These are phyloP conservation scores for Pammene aurita DNA, from an alignment of 2,888 invertebrate genomes.

Conservation along the genomic window DNA sequence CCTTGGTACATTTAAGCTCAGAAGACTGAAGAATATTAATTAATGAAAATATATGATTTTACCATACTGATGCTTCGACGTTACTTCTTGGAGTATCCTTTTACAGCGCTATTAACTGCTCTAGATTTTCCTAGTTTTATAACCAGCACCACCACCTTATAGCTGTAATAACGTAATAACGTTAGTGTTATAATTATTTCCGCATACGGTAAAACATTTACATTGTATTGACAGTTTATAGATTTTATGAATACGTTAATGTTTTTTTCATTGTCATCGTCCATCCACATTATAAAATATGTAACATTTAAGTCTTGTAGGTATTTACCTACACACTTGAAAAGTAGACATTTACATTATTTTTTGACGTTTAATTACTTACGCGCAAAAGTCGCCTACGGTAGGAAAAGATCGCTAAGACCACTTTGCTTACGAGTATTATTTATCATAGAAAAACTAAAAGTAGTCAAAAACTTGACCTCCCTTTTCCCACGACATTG, in stretches of 20 bases:
- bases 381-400: too few species aligned
- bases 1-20: too few species aligned
- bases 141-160: constrained; percentile 7
- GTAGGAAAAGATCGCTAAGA: too few species aligned
- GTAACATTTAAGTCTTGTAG: background rate
- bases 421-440: background rate
- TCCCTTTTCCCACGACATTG: constrained; percentile 38
- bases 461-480: background rate
- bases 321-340: too few species aligned
- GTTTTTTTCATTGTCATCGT: constrained; percentile 6
- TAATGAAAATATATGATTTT: background rate
- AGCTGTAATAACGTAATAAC: constrained; percentile 35
- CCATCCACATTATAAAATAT: background rate
- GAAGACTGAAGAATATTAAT: background rate
- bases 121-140: constrained; percentile 16
- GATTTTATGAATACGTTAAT: background rate
- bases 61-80: background rate
- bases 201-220: constrained; percentile 21
- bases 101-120: constrained; percentile 15
- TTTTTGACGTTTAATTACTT: too few species aligned
- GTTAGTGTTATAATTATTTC: constrained; percentile 26
- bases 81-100: background rate
- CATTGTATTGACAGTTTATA: constrained; percentile 15
- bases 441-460: background rate
- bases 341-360: too few species aligned